Evolutionary conservation across 2,797 vertebrate species (phyloP), one percentile per base, ranked within the genome.

Genomic region (Sebastes trivittatus): DNA sequence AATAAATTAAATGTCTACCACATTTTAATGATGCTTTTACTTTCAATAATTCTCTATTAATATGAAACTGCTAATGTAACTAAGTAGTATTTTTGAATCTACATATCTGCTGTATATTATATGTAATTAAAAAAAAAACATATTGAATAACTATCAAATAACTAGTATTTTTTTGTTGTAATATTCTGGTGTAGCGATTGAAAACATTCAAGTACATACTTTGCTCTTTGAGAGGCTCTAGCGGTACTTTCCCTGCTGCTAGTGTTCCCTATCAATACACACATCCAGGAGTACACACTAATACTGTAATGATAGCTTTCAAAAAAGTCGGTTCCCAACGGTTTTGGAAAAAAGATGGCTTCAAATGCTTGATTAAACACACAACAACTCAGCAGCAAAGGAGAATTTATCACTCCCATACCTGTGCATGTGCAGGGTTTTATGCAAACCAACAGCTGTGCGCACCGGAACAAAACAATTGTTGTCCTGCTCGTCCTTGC

Each of bases 281-380:
- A 69, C 56, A 63, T 5, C 32, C 9, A 73, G 22, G 13, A 38
- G 7, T 4, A 49, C 70, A 42, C 60, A 76, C 42, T 66, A 22
- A 77, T 2, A 36, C 25, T 55, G 23, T 36, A 70, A 72, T 56
- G 22, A 62, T 58, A 77, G 72, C 64, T 68, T 77, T 85, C 78
- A 77, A 80, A 56, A 61, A 75, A 64, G 29, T 68, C 46, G 25
- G 60, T 62, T 85, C 86, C 68, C 72, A 59, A n/a, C 2, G 38
- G 69, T 61, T 77, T 63, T 22, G 32, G n/a, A 20, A 63, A 36
- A 62, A 23, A 36, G 32, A 34, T 13, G 32, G 32, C 29, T 72
- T 88, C 34, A 88, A 84, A 78, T 70, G 69, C 46, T 83, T 89
- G 72, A 87, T 88, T 87, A 78, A 90, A 88, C 82, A 78, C 65